These are phyloP conservation scores for Ophioninae sp. DNA, from an alignment of 2,888 invertebrate species.

Conservation along the genomic window DNA sequence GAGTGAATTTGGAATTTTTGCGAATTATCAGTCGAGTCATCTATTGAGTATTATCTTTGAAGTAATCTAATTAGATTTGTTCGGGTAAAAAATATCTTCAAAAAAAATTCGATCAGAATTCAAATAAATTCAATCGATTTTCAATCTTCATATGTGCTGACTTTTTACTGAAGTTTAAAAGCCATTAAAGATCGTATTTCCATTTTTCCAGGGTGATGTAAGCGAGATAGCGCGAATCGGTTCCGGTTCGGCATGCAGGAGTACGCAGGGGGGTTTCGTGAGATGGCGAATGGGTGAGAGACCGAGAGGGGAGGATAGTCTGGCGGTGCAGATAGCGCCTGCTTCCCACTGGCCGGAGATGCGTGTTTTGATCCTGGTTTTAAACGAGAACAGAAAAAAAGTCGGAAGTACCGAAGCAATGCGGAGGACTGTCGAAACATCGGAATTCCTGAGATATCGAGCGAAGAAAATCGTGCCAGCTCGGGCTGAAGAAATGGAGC, in stretches of 20 bases:
- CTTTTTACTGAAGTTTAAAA: not conserved
- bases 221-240: constrained; percentile 91
- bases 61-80: not conserved
- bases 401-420: constrained; percentile 94
- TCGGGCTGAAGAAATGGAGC: constrained; percentile 84
- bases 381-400: constrained; percentile 90
- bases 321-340: constrained; percentile 88
- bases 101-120: no score
- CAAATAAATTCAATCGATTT: no score
- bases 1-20: not conserved
- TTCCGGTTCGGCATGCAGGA: constrained; percentile 98
- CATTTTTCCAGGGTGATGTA: constrained; percentile 84
- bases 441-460: constrained; percentile 90
- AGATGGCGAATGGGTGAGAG: constrained; percentile 91
- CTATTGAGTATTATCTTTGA: not conserved
- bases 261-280: constrained; percentile 97
- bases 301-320: constrained; percentile 87
- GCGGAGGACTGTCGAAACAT: constrained; percentile 90
- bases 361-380: constrained; percentile 92
- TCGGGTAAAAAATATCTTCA: no score
- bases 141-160: no score
- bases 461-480: constrained; percentile 88
- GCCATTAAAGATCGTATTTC: not conserved
- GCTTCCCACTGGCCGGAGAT: constrained; percentile 94
- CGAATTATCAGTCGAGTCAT: no score